Evolutionary conservation across 2,113 vertebrate genomes (phyloP).

Genomic region (Felis chaus): DNA sequence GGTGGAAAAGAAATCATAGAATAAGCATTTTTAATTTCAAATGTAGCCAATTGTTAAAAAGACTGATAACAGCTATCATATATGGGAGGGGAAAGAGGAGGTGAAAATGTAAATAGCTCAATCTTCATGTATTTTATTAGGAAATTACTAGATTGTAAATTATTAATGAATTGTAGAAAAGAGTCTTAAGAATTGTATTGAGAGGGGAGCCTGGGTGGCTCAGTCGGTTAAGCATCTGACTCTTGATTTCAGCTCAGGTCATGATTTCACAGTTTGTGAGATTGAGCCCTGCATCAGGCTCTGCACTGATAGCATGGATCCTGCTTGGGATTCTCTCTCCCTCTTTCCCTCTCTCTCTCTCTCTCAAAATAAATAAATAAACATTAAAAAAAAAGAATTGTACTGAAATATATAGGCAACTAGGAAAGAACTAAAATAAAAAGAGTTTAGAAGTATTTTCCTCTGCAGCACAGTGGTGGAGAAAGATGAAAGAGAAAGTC

Average conservation of each 20-base stretch:
- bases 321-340: too few species aligned
- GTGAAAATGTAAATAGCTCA: neutral
- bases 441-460: neutral
- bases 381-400: neutral
- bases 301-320: too few species aligned
- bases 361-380: too few species aligned
- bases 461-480: neutral
- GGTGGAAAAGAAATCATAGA: neutral
- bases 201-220: too few species aligned
- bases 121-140: neutral
- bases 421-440: neutral
- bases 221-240: too few species aligned
- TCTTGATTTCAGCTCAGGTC: too few species aligned
- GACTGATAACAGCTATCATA: neutral
- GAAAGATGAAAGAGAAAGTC: neutral
- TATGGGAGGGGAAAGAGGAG: fast-evolving
- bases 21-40: neutral
- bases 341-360: too few species aligned
- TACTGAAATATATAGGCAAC: neutral
- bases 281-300: too few species aligned
- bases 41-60: neutral
- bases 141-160: neutral
- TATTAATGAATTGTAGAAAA: neutral
- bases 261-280: too few species aligned
- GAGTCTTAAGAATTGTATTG: neutral